phyloP scores from a whole-genome alignment of 2,797 vertebrate genomes.

The Alfaro cultratus region DNA sequence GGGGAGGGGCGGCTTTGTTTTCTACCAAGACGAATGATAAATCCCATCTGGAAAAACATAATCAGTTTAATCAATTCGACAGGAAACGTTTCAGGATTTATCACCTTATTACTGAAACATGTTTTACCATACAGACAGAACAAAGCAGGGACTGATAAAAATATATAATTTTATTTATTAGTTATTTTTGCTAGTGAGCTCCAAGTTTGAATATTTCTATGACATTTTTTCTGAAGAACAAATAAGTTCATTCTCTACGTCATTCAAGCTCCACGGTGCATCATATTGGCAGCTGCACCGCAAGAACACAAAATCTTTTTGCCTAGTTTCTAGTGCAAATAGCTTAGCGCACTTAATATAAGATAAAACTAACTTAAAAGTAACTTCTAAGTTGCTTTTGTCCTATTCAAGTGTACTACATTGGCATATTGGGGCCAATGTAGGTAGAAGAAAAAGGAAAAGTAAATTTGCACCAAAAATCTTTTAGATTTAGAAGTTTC shows the following conservation, averaged over 20 bases:
- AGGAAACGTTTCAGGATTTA: neutral
- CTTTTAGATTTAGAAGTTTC: too few species aligned
- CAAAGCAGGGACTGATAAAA: neutral
- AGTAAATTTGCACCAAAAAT: too few species aligned
- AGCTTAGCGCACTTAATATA: too few species aligned
- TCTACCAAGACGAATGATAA: slow-evolving; percentile 7
- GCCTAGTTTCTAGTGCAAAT: too few species aligned
- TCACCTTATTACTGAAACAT: neutral
- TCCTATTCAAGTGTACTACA: too few species aligned
- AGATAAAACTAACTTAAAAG: too few species aligned
- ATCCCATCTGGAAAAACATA: neutral
- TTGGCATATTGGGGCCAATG: too few species aligned
- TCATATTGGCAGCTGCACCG: neutral
- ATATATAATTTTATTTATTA: neutral
- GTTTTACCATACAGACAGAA: neutral
- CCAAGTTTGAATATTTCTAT: too few species aligned
- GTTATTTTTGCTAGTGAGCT: neutral
- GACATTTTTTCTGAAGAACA: neutral
- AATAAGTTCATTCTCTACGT: neutral
- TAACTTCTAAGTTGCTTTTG: too few species aligned
- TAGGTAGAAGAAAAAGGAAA: too few species aligned
- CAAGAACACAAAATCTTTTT: neutral
- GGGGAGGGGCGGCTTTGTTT: neutral
- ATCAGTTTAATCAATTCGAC: slow-evolving; percentile 1
- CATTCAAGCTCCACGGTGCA: neutral